Percentiles rank a stretch among this genome's conserved stretches.
Conservation (phyloP, 1,140 invertebrate species). For the Drosophila ananassae region DNA sequence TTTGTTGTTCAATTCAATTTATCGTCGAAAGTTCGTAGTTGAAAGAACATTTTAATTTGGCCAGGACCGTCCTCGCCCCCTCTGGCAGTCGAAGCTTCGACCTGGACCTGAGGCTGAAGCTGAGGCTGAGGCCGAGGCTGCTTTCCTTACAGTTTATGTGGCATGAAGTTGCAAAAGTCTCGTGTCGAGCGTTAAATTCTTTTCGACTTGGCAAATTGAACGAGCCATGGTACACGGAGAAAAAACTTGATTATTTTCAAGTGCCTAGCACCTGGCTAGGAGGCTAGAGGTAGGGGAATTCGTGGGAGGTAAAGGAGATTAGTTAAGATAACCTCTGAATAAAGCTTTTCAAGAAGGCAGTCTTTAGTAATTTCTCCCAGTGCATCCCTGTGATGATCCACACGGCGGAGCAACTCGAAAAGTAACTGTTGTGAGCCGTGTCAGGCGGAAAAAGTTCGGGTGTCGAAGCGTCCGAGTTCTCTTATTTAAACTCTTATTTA, state of each 20-base stretch:
- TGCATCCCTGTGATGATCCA: constrained; percentile 17
- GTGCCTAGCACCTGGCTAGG: no score
- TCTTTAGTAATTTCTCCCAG: neutral
- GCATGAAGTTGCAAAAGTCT: constrained; percentile 60
- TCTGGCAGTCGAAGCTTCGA: neutral
- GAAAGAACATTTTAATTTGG: constrained; percentile 84
- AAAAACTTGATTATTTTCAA: neutral
- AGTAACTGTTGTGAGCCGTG: constrained; percentile 73
- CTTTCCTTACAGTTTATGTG: constrained; percentile 80
- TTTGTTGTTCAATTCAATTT: constrained; percentile 83
- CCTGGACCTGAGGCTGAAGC: neutral
- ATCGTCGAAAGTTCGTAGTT: constrained; percentile 83
- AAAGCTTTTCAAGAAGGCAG: no score
- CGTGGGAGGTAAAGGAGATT: no score
- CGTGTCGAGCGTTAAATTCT: constrained; percentile 72
- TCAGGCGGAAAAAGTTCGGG: constrained; percentile 31
- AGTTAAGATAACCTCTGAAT: no score
- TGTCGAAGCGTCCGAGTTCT: constrained; percentile 60
- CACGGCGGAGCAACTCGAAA: constrained; percentile 33
- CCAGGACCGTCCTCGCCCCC: constrained; percentile 17
- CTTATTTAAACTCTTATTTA: constrained; percentile 79
- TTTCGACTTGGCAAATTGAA: constrained; percentile 73
- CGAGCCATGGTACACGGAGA: constrained; percentile 21
- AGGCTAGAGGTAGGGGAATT: no score
- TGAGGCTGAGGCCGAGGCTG: constrained; percentile 46